Evolutionary conservation across 2,797 vertebrate species (phyloP).

Genomic region (Pseudopleuronectes americanus): DNA sequence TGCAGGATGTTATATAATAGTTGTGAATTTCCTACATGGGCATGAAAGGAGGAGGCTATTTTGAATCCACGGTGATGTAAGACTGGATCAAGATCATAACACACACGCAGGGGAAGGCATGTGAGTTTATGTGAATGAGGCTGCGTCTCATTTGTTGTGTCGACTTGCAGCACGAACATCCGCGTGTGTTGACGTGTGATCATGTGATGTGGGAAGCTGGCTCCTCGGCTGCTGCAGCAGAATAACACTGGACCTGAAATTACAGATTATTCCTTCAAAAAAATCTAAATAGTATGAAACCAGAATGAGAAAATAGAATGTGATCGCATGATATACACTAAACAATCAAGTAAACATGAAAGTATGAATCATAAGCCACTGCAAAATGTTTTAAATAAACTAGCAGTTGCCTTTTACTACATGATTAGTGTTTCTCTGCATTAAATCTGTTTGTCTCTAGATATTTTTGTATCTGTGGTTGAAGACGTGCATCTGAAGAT

Average conservation of each 20-base stretch:
- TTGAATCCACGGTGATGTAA: slow-evolving; percentile 45
- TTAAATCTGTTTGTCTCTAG: no score
- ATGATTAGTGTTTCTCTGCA: no score
- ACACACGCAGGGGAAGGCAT: slow-evolving; percentile 1
- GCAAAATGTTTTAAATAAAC: no score
- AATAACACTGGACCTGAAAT: no score
- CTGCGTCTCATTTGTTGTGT: background rate
- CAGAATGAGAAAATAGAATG: no score
- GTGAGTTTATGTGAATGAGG: slow-evolving; percentile 6
- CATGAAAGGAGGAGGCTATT: slow-evolving; percentile 54
- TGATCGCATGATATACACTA: no score
- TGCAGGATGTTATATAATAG: slow-evolving; percentile 73
- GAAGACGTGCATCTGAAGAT: no score
- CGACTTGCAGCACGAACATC: background rate
- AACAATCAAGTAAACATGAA: no score
- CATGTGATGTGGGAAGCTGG: background rate
- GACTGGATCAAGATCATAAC: slow-evolving; percentile 18
- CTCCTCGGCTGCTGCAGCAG: background rate
- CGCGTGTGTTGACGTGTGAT: background rate
- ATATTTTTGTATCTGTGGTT: no score
- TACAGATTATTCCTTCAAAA: background rate
- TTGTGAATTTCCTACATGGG: slow-evolving; percentile 56
- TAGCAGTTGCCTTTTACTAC: no score
- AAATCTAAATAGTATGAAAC: no score
- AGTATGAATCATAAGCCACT: no score